A percentile compares a stretch with the other conserved stretches of the same genome.
Conservation (phyloP, 2,888 invertebrate species). For the Drosophila colorata region DNA sequence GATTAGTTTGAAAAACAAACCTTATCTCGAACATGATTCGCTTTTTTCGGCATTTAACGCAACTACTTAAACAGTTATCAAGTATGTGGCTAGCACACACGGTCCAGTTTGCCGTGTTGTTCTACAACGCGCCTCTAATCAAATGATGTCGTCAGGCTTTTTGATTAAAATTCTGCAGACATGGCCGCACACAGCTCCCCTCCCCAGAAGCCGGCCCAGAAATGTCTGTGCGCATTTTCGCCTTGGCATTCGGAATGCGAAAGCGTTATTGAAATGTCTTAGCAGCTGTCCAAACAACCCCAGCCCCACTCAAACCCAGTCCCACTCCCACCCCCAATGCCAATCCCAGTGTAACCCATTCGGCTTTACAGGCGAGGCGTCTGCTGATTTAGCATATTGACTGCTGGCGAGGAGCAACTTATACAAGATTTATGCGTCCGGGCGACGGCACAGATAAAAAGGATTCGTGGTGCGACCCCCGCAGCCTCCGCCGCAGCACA, state of each 20-base stretch:
- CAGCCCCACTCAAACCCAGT: conserved; percentile 3
- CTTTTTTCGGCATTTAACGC: neutral
- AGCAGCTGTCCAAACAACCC: conserved; percentile 76
- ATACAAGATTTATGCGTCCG: conserved; percentile 82
- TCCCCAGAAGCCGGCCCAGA: no score
- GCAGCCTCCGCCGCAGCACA: conserved; percentile 15
- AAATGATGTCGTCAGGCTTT: conserved; percentile 46
- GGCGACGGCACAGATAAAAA: conserved; percentile 77
- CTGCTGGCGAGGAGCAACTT: conserved; percentile 77
- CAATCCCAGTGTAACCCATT: conserved; percentile 7
- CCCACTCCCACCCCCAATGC: neutral
- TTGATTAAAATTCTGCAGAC: conserved; percentile 75
- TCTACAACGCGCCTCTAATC: conserved; percentile 21
- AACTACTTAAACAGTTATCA: conserved; percentile 8
- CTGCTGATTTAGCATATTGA: conserved; percentile 82
- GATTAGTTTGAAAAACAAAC: neutral
- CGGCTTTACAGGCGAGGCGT: conserved; percentile 38
- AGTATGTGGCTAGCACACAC: conserved; percentile 7
- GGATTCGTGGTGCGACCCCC: conserved; percentile 65
- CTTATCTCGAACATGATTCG: neutral
- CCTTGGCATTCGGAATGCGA: conserved; percentile 50
- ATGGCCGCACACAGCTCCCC: conserved; percentile 25
- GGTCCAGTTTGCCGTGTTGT: neutral
- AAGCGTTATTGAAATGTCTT: conserved; percentile 77
- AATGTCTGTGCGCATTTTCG: conserved; percentile 51